These are phyloP conservation scores for Ascaphus truei DNA, from an alignment of 2,113 vertebrate genomes.

Conservation along the genomic window DNA sequence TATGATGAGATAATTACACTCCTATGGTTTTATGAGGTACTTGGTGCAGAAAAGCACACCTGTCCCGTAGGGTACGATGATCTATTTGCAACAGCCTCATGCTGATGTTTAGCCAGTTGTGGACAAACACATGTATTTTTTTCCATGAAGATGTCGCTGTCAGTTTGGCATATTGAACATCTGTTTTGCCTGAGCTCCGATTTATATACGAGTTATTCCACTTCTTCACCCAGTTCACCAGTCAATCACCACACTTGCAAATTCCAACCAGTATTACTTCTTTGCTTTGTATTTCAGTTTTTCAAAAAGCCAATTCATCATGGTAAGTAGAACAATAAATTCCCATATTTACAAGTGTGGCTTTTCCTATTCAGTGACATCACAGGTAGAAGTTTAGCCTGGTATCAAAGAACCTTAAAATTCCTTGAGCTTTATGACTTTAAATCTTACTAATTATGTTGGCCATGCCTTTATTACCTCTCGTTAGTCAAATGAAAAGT, in stretches of 20 bases:
- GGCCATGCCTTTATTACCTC: slow-evolving; percentile 30
- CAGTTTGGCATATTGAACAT: slow-evolving; percentile 38
- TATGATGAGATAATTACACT: slow-evolving; percentile 37
- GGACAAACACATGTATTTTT: slow-evolving; percentile 18
- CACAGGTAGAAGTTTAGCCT: slow-evolving; percentile 24
- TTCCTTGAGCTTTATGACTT: slow-evolving; percentile 30
- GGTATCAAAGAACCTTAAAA: slow-evolving; percentile 14
- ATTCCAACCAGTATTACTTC: slow-evolving; percentile 34
- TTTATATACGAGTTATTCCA: slow-evolving; percentile 42
- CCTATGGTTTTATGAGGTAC: slow-evolving; percentile 38
- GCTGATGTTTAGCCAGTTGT: slow-evolving; percentile 5
- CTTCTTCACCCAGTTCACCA: slow-evolving; percentile 43
- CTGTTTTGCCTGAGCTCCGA: slow-evolving; percentile 41
- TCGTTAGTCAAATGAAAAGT: slow-evolving; percentile 32
- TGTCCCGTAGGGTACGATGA: background rate
- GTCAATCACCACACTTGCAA: slow-evolving; percentile 45
- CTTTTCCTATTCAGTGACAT: slow-evolving; percentile 19
- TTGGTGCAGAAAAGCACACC: slow-evolving; percentile 40
- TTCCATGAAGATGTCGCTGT: slow-evolving; percentile 32
- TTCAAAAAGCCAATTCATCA: background rate
- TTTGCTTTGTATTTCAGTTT: slow-evolving; percentile 11
- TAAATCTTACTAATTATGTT: slow-evolving; percentile 38
- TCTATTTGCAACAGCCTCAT: background rate
- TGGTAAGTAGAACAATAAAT: background rate
- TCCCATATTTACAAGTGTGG: background rate